A percentile compares a stretch with the other conserved stretches of the same genome.
phyloP scores from a whole-genome alignment of 2,113 vertebrate genomes.

The Etheostoma cragini region DNA sequence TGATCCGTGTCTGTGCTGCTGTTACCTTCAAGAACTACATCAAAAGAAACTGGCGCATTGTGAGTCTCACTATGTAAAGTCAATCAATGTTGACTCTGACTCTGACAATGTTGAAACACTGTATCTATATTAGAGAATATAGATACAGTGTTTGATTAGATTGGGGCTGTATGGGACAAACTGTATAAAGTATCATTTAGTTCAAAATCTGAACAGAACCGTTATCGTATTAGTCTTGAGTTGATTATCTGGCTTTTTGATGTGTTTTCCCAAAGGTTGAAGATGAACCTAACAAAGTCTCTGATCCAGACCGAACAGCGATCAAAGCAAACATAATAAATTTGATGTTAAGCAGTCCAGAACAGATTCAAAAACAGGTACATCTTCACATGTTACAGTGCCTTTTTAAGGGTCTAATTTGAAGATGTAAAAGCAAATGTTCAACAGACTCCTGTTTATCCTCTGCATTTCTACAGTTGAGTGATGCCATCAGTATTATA shows the following conservation, averaged over 20 bases:
- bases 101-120: no score
- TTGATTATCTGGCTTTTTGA: not conserved
- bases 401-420: not conserved
- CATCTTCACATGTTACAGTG: not conserved
- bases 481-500: conserved; percentile 98
- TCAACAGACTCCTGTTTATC: not conserved
- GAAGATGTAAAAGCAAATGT: not conserved
- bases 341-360: conserved; percentile 97
- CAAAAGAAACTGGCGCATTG: conserved; percentile 99
- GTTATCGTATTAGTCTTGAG: not conserved
- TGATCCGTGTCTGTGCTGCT: conserved; percentile 97
- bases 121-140: no score
- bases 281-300: conserved; percentile 98
- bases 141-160: not conserved
- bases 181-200: not conserved
- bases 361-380: conserved; percentile 99
- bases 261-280: conserved; percentile 86
- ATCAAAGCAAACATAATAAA: conserved; percentile 99
- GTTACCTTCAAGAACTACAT: conserved; percentile 99
- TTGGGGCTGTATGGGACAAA: not conserved
- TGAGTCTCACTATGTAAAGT: conserved; percentile 80
- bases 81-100: not conserved
- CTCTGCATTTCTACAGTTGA: conserved; percentile 84
- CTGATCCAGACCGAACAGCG: conserved; percentile 91
- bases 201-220: not conserved